Conservation (phyloP, 2,113 vertebrate genomes). For the Thinocorus orbignyianus region DNA sequence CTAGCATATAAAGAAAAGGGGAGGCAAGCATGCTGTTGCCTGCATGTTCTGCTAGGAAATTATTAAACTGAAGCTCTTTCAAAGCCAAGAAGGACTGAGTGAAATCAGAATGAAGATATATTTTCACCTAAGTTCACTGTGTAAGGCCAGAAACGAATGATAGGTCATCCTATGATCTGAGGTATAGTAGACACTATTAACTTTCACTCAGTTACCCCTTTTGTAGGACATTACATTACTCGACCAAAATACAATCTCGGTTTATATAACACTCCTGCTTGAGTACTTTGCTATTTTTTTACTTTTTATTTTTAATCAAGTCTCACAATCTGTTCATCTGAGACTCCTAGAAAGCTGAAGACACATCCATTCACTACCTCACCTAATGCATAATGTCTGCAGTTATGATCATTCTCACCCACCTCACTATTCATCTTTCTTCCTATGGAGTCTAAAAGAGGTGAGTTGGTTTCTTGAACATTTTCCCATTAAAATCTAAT, state of each 20-base stretch:
- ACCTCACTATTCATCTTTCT: not conserved
- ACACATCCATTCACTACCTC: not conserved
- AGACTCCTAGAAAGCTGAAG: not conserved
- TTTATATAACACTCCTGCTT: not conserved
- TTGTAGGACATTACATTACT: not conserved
- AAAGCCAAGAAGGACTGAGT: not conserved
- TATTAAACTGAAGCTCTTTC: not conserved
- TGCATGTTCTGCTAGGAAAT: not conserved
- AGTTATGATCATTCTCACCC: not conserved
- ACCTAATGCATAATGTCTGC: not conserved
- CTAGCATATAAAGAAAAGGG: not conserved
- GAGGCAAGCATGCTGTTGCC: not conserved
- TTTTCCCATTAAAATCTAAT: not conserved
- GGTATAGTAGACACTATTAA: not conserved
- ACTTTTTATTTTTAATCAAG: not conserved
- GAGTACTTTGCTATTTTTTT: not conserved
- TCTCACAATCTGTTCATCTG: not conserved
- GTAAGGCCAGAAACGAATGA: not conserved
- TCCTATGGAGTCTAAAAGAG: not conserved
- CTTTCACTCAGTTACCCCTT: not conserved
- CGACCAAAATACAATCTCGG: not conserved
- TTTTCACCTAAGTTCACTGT: not conserved
- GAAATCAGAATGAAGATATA: not conserved
- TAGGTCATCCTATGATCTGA: not conserved
- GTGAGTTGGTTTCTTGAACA: not conserved